Evolutionary conservation across 2,113 vertebrate genomes (phyloP).

Genomic region (Neogobius melanostomus): DNA sequence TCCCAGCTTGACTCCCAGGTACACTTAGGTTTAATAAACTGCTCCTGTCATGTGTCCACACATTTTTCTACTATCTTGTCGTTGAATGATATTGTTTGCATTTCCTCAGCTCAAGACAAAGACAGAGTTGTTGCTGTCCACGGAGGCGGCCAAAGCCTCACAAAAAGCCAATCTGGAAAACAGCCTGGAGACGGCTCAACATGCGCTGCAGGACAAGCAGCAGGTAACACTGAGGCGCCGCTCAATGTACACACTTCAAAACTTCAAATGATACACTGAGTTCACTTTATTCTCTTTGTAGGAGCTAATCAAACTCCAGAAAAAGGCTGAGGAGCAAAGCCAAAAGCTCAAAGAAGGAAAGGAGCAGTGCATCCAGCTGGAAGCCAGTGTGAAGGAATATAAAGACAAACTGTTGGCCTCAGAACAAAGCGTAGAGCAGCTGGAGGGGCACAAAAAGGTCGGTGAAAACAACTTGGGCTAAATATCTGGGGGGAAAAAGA

Average conservation of each 20-base stretch:
- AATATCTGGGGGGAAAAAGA: too few species aligned
- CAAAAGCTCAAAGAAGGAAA: conserved; percentile 85
- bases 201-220: conserved; percentile 96
- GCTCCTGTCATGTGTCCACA: background rate
- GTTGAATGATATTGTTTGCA: background rate
- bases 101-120: conserved; percentile 91
- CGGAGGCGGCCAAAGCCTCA: conserved; percentile 92
- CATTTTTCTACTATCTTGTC: background rate
- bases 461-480: conserved; percentile 29
- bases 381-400: conserved; percentile 85
- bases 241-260: background rate
- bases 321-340: conserved; percentile 83
- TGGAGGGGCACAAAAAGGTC: conserved; percentile 88
- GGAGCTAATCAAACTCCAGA: conserved; percentile 88
- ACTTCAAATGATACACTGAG: background rate
- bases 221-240: conserved; percentile 74
- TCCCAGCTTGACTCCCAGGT: conserved; percentile 94
- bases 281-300: conserved; percentile 44
- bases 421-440: conserved; percentile 86
- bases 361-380: conserved; percentile 86
- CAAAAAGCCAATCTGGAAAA: conserved; percentile 95
- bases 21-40: conserved; percentile 6
- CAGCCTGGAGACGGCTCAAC: conserved; percentile 92
- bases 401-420: conserved; percentile 87
- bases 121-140: conserved; percentile 91